phyloP scores from a whole-genome alignment of 2,113 vertebrate species.

The Mormoops blainvillei region DNA sequence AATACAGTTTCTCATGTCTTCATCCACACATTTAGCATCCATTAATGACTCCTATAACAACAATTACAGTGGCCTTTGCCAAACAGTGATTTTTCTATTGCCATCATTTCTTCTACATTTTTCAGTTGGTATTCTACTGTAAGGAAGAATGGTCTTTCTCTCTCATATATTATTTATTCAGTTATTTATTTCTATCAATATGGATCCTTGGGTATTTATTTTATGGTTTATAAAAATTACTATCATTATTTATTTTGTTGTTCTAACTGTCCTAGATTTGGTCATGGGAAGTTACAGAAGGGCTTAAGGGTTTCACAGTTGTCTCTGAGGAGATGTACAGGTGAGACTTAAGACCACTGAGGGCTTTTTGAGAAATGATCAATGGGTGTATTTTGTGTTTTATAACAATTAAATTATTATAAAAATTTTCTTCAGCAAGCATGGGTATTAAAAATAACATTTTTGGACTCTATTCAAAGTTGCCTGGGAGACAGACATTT shows the following conservation, averaged over 20 bases:
- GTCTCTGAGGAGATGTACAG: neutral
- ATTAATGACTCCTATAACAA: neutral
- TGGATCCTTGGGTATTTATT: neutral
- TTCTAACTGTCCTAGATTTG: neutral
- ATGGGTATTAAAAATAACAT: neutral
- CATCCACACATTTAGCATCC: neutral
- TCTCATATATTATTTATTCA: neutral
- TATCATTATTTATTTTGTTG: neutral
- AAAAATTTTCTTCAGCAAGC: neutral
- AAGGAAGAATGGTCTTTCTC: neutral
- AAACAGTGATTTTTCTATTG: neutral
- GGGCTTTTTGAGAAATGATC: neutral
- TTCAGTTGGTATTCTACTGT: neutral
- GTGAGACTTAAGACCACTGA: neutral
- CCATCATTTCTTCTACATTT: neutral
- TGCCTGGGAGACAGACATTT: neutral
- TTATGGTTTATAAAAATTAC: neutral
- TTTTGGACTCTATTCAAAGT: conserved; percentile 15
- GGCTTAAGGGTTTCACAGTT: neutral
- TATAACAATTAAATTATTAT: neutral
- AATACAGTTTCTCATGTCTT: neutral
- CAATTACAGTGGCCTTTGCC: neutral
- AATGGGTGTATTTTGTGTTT: neutral
- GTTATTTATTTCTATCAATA: neutral
- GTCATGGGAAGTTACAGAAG: neutral